A percentile compares a stretch with the other conserved stretches of the same genome.
Evolutionary conservation across 2,797 vertebrate genomes (phyloP).

Genomic region (Thalassophryne amazonica): DNA sequence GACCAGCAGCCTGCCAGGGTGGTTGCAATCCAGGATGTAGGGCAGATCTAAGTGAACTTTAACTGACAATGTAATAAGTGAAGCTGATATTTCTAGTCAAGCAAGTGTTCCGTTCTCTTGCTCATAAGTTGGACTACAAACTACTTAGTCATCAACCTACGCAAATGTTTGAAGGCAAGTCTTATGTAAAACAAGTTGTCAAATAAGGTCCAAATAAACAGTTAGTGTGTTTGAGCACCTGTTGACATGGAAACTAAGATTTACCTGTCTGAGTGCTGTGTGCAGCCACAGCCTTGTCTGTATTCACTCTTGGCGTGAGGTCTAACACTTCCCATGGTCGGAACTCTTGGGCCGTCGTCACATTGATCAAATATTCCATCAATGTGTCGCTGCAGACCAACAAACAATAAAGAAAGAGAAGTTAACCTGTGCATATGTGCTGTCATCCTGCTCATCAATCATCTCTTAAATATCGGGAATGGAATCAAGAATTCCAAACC

Average conservation of each 20-base stretch:
- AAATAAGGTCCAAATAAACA: not conserved
- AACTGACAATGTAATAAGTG: too few relatives aligned
- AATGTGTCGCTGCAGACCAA: conserved; percentile 85
- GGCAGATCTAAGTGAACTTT: too few relatives aligned
- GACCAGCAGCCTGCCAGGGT: too few relatives aligned
- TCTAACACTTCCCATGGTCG: conserved; percentile 90
- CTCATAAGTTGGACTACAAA: too few relatives aligned
- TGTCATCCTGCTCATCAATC: not conserved
- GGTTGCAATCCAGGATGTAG: too few relatives aligned
- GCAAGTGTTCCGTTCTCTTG: too few relatives aligned
- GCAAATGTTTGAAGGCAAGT: too few relatives aligned
- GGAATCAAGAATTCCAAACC: too few relatives aligned
- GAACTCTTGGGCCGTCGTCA: conserved; percentile 94
- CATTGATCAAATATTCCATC: conserved; percentile 98
- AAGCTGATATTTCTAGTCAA: too few relatives aligned
- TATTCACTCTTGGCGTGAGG: conserved; percentile 76
- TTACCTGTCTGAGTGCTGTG: conserved; percentile 85
- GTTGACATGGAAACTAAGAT: not conserved
- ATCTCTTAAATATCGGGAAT: too few relatives aligned
- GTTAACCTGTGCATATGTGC: not conserved
- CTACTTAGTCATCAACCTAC: too few relatives aligned
- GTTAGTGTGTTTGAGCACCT: not conserved
- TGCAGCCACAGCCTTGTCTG: conserved; percentile 84
- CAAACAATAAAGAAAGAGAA: not conserved
- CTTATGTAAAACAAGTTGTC: too few relatives aligned